Conservation (phyloP, 1,140 invertebrate genomes). For the Argopecten irradians region DNA sequence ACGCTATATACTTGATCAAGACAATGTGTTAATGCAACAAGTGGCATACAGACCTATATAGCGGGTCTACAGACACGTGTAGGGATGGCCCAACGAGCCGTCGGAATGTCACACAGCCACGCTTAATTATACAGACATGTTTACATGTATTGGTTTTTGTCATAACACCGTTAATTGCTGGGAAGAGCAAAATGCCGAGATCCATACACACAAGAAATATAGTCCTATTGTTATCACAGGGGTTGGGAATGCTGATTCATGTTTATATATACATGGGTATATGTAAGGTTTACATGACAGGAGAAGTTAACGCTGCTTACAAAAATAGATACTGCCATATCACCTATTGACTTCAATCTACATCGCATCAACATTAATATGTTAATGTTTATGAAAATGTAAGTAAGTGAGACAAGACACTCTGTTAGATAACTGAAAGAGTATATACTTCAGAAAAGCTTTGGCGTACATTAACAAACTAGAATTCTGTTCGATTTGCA, state of each 20-base stretch:
- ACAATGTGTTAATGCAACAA: not conserved
- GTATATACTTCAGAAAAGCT: too few species aligned
- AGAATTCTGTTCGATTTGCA: too few species aligned
- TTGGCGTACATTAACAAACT: too few species aligned
- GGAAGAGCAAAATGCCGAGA: not conserved
- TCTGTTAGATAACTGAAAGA: too few species aligned
- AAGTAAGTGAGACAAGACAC: too few species aligned
- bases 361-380: too few species aligned
- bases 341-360: too few species aligned
- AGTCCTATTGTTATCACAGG: not conserved
- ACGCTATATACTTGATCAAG: not conserved
- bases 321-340: too few species aligned
- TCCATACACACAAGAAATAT: not conserved
- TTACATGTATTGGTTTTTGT: not conserved
- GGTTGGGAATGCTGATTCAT: not conserved
- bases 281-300: too few species aligned
- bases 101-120: conserved; percentile 6
- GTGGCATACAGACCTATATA: not conserved
- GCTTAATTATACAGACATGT: not conserved
- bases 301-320: too few species aligned
- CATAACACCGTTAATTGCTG: not conserved
- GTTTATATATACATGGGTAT: not conserved
- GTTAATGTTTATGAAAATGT: too few species aligned
- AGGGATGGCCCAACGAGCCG: not conserved
- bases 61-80: not conserved